Conservation (phyloP, 2,113 vertebrate genomes). For the Chionis minor region DNA sequence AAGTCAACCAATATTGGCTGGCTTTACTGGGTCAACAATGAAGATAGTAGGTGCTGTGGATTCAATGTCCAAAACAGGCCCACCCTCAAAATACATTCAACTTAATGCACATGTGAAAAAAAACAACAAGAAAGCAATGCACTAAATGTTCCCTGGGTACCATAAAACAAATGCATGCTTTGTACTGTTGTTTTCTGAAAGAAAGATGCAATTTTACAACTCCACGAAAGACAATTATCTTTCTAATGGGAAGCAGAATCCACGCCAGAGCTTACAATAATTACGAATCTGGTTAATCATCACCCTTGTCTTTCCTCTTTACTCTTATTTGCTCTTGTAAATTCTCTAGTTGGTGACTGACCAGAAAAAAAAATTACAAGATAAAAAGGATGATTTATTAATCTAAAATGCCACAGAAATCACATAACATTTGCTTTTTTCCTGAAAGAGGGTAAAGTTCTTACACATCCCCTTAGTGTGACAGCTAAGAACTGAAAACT, state of each 20-base stretch:
- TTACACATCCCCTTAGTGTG: not conserved
- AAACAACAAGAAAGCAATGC: not conserved
- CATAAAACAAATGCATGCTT: not conserved
- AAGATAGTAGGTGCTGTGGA: not conserved
- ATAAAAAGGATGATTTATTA: conserved; percentile 63
- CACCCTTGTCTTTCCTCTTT: conserved; percentile 19
- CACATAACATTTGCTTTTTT: not conserved
- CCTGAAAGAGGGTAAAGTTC: not conserved
- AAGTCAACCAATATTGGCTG: not conserved
- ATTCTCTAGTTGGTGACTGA: conserved; percentile 17
- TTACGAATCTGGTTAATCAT: conserved; percentile 46
- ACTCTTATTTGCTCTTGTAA: conserved; percentile 19
- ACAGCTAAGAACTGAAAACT: not conserved
- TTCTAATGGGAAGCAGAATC: not conserved
- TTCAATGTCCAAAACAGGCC: too few species aligned
- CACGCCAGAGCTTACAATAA: conserved; percentile 21
- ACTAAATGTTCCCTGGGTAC: not conserved
- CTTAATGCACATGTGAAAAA: not conserved
- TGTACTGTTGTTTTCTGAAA: not conserved
- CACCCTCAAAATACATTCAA: not conserved
- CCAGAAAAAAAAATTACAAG: conserved; percentile 10
- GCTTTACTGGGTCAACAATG: not conserved
- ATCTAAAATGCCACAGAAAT: conserved; percentile 3
- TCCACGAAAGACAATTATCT: conserved; percentile 3
- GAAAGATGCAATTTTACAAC: not conserved